Conservation (phyloP, 2,888 invertebrate species). For the Chydorus sphaericus region DNA sequence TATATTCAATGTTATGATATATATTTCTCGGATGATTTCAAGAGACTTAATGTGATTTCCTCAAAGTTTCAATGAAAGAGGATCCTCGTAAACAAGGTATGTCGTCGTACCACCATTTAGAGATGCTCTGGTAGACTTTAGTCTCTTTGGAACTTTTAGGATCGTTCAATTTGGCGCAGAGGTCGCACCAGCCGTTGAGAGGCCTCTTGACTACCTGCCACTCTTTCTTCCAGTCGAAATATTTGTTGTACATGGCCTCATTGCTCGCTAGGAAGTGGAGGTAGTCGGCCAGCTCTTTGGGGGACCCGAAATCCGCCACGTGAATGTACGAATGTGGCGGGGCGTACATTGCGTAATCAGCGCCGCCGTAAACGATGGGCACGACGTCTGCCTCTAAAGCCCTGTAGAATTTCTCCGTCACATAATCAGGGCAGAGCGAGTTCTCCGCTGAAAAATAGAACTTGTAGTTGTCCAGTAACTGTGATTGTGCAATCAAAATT, state of each 20-base stretch:
- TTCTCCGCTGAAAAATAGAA: slow-evolving; percentile 22
- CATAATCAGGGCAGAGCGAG: slow-evolving; percentile 22
- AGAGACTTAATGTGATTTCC: too few species aligned
- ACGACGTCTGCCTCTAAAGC: slow-evolving; percentile 18
- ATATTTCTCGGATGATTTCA: too few species aligned
- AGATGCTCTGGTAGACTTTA: too few species aligned
- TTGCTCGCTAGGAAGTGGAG: slow-evolving; percentile 69
- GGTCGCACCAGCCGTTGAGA: slow-evolving; percentile 53
- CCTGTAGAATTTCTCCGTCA: slow-evolving; percentile 22
- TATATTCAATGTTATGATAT: too few species aligned
- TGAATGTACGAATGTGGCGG: slow-evolving; percentile 87
- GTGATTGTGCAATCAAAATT: too few species aligned
- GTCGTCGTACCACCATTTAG: too few species aligned
- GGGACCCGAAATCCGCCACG: slow-evolving; percentile 83
- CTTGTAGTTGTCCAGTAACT: slow-evolving; percentile 19
- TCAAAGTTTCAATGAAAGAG: too few species aligned
- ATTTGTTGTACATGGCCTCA: slow-evolving; percentile 81
- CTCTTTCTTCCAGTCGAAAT: slow-evolving; percentile 71
- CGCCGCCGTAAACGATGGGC: slow-evolving; percentile 21
- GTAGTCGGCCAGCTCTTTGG: slow-evolving; percentile 74
- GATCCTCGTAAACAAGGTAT: too few species aligned
- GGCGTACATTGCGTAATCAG: slow-evolving; percentile 71
- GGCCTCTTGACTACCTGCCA: neutral
- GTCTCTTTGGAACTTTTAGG: too few species aligned
- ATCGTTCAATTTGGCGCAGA: slow-evolving; percentile 72